A percentile compares a stretch with the other conserved stretches of the same genome.
These are phyloP conservation scores for Petroica traversi DNA, from an alignment of 2,113 vertebrate species.

Conservation along the genomic window DNA sequence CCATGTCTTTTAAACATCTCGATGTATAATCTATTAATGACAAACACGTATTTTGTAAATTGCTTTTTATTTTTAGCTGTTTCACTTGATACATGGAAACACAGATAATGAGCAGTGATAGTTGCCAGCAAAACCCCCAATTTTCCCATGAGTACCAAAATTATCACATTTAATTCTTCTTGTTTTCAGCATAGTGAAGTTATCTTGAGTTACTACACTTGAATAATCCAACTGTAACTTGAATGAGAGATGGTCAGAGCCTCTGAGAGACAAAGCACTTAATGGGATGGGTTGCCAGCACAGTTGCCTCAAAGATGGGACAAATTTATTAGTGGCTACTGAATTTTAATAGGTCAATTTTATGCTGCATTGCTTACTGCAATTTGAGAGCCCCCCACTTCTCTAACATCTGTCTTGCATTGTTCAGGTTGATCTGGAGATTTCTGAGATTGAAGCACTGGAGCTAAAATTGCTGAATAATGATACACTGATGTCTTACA, in stretches of 20 bases:
- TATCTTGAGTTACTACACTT: background rate
- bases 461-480: background rate
- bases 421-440: background rate
- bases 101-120: background rate
- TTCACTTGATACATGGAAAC: background rate
- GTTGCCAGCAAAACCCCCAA: background rate
- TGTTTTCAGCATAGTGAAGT: background rate
- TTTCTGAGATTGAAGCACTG: background rate
- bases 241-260: background rate
- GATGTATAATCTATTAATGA: background rate
- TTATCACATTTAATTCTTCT: background rate
- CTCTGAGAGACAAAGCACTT: background rate
- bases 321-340: background rate
- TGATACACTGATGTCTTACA: background rate
- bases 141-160: background rate
- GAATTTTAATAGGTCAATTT: background rate
- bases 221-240: background rate
- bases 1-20: background rate
- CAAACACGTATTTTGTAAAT: background rate
- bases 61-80: slow-evolving; percentile 8
- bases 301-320: background rate
- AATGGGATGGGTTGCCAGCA: background rate
- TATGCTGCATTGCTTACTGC: background rate
- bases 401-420: background rate
- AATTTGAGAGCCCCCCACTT: background rate